phyloP scores from a whole-genome alignment of 1,140 invertebrate species.

The Hylyphantes graminicola region DNA sequence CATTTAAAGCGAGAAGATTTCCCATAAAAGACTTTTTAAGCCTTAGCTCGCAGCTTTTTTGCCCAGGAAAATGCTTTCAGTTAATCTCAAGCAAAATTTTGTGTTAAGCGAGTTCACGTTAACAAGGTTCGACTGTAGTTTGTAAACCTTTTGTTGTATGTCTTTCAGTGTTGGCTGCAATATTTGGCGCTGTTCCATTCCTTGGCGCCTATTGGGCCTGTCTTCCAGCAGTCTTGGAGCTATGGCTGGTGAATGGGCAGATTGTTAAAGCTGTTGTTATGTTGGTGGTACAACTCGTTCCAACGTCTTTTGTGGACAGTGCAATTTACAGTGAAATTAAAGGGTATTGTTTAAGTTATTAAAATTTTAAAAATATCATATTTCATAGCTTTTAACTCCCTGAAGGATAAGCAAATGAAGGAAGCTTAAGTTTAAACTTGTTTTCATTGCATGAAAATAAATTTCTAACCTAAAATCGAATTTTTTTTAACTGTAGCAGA shows the following conservation, averaged over 20 bases:
- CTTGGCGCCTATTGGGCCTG: conserved; percentile 94
- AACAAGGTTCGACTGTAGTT: neutral
- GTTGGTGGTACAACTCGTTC: conserved; percentile 85
- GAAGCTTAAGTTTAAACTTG: neutral
- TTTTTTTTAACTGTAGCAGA: no score
- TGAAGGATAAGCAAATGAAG: neutral
- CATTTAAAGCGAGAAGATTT: no score
- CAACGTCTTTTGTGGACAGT: conserved; percentile 89
- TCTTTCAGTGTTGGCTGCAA: conserved; percentile 81
- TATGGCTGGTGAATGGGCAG: conserved; percentile 90
- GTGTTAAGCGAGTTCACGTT: no score
- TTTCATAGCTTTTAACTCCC: neutral
- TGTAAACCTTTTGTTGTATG: neutral
- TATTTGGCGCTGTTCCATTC: conserved; percentile 94
- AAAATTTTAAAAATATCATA: neutral
- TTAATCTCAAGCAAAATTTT: no score
- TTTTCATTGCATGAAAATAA: neutral
- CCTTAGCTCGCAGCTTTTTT: no score
- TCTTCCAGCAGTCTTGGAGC: conserved; percentile 90
- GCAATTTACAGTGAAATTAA: conserved; percentile 98
- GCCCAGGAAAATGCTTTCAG: no score
- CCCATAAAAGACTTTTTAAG: no score
- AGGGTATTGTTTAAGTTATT: conserved; percentile 76
- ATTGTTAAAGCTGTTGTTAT: conserved; percentile 80
- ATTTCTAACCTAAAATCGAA: neutral